Evolutionary conservation across 2,113 vertebrate species (phyloP), one percentile per base, ranked within the genome.

Genomic region (Chloropsis cyanopogon): DNA sequence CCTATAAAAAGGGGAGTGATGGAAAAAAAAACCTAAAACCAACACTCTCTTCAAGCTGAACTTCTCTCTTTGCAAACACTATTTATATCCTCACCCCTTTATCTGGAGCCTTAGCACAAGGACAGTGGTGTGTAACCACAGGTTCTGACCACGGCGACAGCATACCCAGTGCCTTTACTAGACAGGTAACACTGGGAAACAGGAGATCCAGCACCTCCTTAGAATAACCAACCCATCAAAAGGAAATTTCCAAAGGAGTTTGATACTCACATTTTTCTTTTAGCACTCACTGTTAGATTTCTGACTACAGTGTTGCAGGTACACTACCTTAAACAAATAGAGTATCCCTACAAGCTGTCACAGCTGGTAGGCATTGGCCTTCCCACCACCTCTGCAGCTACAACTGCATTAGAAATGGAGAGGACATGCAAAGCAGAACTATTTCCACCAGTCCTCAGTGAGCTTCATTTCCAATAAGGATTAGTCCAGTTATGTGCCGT

Each of bases 401-500:
- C 2, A 3, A 31, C 29, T 31, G 33, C 29, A 22, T 12, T 25
- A 59, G 73, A 68, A 2, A 1, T 0, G 0, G 22, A 76, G 26
- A 64, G 5, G 13, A 63, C 29, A 26, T n/a, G 39, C 49, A 56
- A 29, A 71, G 26, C 15, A 84, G 39, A 77, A 41, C 41, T 72
- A 20, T 12, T 88, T 68, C 39, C 39, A 79, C 28, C 39, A 66
- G 66, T 54, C 39, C 49, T 47, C 6, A 2, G 8, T 24, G 31
- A 6, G 1, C 69, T 83, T 72, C 15, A 68, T 29, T 65, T 77
- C 54, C 21, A 47, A 10, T n/a, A 46, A 56, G 4, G 14, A 16
- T 44, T 39, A 31, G 5, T 15, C 18, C 31, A 28, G 14, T 26
- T 47, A 52, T 0, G 1, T 14, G 26, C 33, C 5, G 0, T 1